A percentile compares a stretch with the other conserved stretches of the same genome.
These are phyloP conservation scores for Chymomyza costata DNA, from an alignment of 1,140 invertebrate genomes.

Conservation along the genomic window DNA sequence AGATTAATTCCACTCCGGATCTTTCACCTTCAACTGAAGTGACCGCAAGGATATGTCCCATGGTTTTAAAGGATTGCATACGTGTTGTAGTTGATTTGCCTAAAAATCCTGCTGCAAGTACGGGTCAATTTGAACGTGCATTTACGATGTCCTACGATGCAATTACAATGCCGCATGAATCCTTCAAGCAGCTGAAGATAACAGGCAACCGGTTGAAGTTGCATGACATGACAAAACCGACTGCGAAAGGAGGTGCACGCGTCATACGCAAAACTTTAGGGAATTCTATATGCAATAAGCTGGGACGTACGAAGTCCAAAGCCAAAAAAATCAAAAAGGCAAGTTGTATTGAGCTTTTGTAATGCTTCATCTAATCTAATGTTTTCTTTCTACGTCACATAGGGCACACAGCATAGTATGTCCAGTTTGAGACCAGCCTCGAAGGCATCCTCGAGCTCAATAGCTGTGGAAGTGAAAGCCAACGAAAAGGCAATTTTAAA, in stretches of 20 bases:
- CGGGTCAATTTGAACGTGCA: constrained; percentile 78
- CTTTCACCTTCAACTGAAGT: constrained; percentile 88
- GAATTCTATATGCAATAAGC: constrained; percentile 28
- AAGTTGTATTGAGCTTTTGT: background rate
- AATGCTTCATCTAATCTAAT: background rate
- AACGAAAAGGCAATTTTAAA: constrained; percentile 20
- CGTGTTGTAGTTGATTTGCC: constrained; percentile 83
- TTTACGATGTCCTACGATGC: constrained; percentile 60
- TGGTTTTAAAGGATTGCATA: constrained; percentile 89
- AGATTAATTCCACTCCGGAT: constrained; percentile 94
- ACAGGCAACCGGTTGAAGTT: constrained; percentile 54
- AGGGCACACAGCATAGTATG: background rate
- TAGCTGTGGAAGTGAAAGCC: background rate
- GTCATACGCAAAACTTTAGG: constrained; percentile 43
- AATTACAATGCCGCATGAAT: constrained; percentile 46
- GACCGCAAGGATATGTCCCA: constrained; percentile 87
- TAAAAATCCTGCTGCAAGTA: constrained; percentile 75
- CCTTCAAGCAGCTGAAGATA: constrained; percentile 35
- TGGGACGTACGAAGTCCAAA: too few species aligned
- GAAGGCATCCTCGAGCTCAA: background rate
- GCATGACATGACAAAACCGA: constrained; percentile 31
- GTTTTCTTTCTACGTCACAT: background rate
- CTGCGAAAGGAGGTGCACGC: constrained; percentile 21
- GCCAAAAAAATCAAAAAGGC: constrained; percentile 18
- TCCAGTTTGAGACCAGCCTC: constrained; percentile 2